Conservation (phyloP, 2,888 invertebrate species). For the Amorpha juglandis region DNA sequence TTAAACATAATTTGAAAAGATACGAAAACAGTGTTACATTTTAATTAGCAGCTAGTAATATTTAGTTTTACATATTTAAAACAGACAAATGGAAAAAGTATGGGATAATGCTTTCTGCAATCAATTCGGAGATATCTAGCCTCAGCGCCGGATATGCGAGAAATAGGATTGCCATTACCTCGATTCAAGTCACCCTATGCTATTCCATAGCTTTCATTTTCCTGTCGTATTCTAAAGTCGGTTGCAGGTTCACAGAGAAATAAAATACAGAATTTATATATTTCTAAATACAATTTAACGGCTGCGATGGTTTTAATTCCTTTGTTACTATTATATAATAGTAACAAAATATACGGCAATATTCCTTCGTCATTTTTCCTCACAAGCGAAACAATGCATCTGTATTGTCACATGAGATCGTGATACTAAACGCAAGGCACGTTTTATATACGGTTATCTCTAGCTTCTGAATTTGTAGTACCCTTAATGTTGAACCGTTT, state of each 20-base stretch:
- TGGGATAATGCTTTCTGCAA: too few species aligned
- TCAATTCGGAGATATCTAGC: too few species aligned
- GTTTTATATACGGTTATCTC: conserved; percentile 13
- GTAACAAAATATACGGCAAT: too few species aligned
- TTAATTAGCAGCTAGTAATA: too few species aligned
- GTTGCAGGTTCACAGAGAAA: neutral
- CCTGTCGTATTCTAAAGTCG: neutral
- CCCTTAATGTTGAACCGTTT: neutral
- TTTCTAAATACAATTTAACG: conserved; percentile 11
- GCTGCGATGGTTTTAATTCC: neutral
- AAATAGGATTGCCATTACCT: too few species aligned
- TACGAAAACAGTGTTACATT: too few species aligned
- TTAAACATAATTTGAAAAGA: too few species aligned
- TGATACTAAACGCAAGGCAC: neutral
- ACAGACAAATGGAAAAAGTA: too few species aligned
- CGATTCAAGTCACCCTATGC: neutral
- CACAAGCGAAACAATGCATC: conserved; percentile 5
- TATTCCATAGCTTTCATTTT: neutral
- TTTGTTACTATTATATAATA: neutral
- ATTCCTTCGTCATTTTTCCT: neutral
- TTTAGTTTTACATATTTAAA: too few species aligned
- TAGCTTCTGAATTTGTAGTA: neutral
- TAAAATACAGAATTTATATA: conserved; percentile 15
- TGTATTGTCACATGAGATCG: neutral
- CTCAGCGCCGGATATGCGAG: too few species aligned